Evolutionary conservation across 2,797 vertebrate species (phyloP).

Genomic region (Molossus molossus): DNA sequence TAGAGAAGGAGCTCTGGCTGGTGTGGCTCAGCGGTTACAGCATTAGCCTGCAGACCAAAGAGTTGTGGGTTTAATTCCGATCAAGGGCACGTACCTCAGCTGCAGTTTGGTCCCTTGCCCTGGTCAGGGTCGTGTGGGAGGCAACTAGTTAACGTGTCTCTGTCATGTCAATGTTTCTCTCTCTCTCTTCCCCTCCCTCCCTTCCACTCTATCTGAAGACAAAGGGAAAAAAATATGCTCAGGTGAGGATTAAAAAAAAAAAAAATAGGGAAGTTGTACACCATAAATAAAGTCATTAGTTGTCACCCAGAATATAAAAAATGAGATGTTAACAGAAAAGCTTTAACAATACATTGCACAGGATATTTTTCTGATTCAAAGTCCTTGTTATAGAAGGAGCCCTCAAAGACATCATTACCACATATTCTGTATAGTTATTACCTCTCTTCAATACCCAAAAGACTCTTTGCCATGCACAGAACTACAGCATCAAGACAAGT

Average conservation of each 20-base stretch:
- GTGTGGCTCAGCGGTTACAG: too few species aligned
- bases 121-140: too few species aligned
- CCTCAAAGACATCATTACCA: slow-evolving; percentile 46
- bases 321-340: slow-evolving; percentile 13
- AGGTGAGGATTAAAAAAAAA: not conserved
- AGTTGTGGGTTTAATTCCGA: too few species aligned
- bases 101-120: too few species aligned
- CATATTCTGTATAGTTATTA: slow-evolving; percentile 20
- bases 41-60: too few species aligned
- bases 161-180: too few species aligned
- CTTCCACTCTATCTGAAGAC: too few species aligned
- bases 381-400: not conserved
- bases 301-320: not conserved
- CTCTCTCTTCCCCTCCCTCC: too few species aligned
- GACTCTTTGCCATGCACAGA: not conserved
- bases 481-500: slow-evolving; percentile 14
- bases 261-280: slow-evolving; percentile 6
- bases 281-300: not conserved
- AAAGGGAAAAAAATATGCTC: too few species aligned
- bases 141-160: too few species aligned
- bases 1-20: too few species aligned
- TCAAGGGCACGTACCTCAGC: too few species aligned
- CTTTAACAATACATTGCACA: not conserved
- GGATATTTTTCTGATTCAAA: slow-evolving; percentile 42
- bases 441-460: slow-evolving; percentile 30